Evolutionary conservation across 2,888 invertebrate genomes (phyloP), one percentile per base, ranked within the genome.

Genomic region (Odontocerum albicorne): DNA sequence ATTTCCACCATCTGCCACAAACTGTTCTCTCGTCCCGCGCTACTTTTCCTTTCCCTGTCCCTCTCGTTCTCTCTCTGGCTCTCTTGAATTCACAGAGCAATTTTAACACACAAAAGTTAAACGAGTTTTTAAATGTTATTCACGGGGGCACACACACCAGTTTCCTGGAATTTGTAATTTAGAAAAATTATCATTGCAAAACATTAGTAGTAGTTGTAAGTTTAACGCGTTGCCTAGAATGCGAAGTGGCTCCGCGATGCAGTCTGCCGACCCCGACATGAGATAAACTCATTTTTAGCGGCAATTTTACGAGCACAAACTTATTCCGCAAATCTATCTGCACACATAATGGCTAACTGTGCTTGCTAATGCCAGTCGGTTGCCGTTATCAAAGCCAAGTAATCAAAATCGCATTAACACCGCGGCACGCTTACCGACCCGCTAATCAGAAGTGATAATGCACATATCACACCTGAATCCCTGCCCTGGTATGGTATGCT

Each of bases 351-450:
- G 27, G 33, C 31, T 19, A 16, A 36, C 47, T 32, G 43, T 33
- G 39, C 40, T 21, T 27, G 43, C 38, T 52, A 52, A 45, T 35
- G 51, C 20, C 15, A 15, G 27, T 27, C 6, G 27, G 8, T 7
- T 12, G 12, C n/a, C 35, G 6, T 35, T 35, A 35, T n/a, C 7
- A 33, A 39, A 38, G 55, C 43, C 49, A 20, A 54, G 54, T 60
- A 54, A 60, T 60, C 60, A 60, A 60, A 60, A 54, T 51, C 60
- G 47, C 60, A 60, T 60, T 60, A 60, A 53, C 56, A 40, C 43
- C 22, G 16, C 21, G 32, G 31, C 42, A 39, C 31, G 49, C 43
- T 44, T 39, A 16, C 44, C 52, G n/a, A 4, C 19, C 46, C 31
- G 35, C 40, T 40, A 40, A 32, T 40, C 40, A 39, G 22, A 31